phyloP scores from a whole-genome alignment of 2,113 vertebrate species.

The Colinus virginianus region DNA sequence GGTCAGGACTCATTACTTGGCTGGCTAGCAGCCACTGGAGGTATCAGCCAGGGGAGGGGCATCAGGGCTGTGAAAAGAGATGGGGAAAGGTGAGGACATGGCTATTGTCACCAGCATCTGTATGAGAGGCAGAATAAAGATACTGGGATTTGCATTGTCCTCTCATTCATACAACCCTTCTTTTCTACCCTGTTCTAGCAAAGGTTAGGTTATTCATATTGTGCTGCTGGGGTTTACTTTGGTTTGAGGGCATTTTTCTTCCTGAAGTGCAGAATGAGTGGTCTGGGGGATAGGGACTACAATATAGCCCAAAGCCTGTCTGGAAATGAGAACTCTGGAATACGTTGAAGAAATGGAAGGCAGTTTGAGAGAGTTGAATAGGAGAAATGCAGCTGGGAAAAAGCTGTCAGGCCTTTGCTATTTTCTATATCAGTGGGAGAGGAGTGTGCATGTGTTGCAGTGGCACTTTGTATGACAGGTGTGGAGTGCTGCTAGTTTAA shows the following conservation, averaged over 20 bases:
- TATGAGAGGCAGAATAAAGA: background rate
- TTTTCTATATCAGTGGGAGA: accelerated
- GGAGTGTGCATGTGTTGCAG: background rate
- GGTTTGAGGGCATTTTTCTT: background rate
- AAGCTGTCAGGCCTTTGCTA: background rate
- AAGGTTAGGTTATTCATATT: background rate
- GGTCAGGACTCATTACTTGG: background rate
- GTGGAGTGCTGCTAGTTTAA: background rate
- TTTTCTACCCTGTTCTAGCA: background rate
- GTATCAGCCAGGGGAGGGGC: background rate
- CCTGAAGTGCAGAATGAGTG: accelerated
- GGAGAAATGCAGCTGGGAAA: background rate
- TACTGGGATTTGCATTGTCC: accelerated
- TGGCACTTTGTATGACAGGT: background rate
- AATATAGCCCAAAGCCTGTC: background rate
- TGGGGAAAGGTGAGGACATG: background rate
- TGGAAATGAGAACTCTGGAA: background rate
- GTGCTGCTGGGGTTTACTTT: background rate
- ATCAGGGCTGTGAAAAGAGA: background rate
- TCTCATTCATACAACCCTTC: background rate
- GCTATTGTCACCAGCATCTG: background rate
- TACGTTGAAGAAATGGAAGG: background rate
- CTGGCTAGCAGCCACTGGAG: slow-evolving; percentile 2
- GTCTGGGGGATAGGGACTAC: background rate
- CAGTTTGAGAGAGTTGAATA: background rate